phyloP scores from a whole-genome alignment of 1,140 invertebrate genomes.

The Drosophila mayri region DNA sequence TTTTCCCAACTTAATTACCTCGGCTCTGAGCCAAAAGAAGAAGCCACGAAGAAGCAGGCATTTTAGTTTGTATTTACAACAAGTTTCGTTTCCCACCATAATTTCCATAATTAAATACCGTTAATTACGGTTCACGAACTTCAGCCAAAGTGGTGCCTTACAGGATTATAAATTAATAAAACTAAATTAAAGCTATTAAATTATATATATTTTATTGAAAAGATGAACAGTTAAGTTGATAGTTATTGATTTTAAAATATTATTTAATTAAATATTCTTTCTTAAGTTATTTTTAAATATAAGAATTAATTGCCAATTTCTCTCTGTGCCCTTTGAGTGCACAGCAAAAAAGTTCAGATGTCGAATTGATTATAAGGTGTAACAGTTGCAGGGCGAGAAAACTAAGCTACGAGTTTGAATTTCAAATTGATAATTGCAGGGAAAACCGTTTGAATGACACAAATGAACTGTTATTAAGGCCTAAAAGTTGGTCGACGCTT shows the following conservation, averaged over 20 bases:
- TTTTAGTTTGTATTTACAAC: constrained; percentile 17
- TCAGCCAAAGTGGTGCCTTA: constrained; percentile 3
- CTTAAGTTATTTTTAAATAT: background rate
- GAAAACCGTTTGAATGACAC: constrained; percentile 62
- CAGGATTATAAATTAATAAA: constrained; percentile 10
- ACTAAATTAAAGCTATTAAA: background rate
- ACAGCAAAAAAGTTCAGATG: constrained; percentile 57
- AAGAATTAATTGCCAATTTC: background rate
- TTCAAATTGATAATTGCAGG: constrained; percentile 50
- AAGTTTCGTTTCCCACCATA: constrained; percentile 62
- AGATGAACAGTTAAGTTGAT: no score
- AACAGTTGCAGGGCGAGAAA: constrained; percentile 2
- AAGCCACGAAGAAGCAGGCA: constrained; percentile 43
- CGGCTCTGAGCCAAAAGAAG: constrained; percentile 17
- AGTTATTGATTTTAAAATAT: background rate
- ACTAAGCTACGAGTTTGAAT: constrained; percentile 11
- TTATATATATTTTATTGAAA: background rate
- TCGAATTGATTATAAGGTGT: constrained; percentile 61
- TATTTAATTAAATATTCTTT: background rate
- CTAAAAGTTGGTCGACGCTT: background rate
- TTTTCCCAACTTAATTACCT: constrained; percentile 77
- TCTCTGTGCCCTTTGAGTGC: background rate
- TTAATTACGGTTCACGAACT: constrained; percentile 65
- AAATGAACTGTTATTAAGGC: constrained; percentile 76
- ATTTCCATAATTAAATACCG: constrained; percentile 82